Conservation (phyloP, 2,888 invertebrate species). For the Hydrotaea diabolus region DNA sequence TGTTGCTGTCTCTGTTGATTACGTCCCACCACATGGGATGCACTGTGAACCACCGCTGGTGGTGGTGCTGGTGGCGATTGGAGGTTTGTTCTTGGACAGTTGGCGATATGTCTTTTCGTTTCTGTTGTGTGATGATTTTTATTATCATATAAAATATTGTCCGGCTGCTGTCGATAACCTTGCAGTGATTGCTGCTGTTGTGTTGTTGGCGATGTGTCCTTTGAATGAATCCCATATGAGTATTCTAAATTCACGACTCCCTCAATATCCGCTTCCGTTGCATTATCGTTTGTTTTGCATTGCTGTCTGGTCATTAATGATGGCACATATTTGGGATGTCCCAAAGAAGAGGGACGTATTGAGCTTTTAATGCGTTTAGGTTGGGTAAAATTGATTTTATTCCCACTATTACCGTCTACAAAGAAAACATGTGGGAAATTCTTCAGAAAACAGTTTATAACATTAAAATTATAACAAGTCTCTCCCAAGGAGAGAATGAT, state of each 20-base stretch:
- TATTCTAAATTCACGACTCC: conserved; percentile 44
- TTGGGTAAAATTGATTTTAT: conserved; percentile 16
- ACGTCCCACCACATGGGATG: conserved; percentile 23
- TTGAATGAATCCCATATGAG: background rate
- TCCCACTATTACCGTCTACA: background rate
- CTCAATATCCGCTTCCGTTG: conserved; percentile 57
- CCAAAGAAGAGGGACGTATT: conserved; percentile 40
- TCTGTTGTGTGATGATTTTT: conserved; percentile 47
- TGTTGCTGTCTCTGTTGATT: conserved; percentile 35
- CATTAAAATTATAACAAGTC: no score
- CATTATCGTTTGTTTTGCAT: conserved; percentile 18
- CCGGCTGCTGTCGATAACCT: conserved; percentile 23
- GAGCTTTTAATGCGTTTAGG: conserved; percentile 36
- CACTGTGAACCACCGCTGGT: background rate
- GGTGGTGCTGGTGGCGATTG: no score
- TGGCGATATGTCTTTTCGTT: conserved; percentile 33
- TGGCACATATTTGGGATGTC: conserved; percentile 40
- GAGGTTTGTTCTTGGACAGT: background rate
- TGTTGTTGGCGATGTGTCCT: background rate
- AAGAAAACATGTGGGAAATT: background rate
- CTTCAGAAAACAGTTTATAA: no score
- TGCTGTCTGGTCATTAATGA: background rate
- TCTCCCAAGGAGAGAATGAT: no score
- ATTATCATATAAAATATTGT: conserved; percentile 36
- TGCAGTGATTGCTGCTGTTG: conserved; percentile 13